phyloP scores from a whole-genome alignment of 1,140 invertebrate genomes.

The Drosophila prosaltans region DNA sequence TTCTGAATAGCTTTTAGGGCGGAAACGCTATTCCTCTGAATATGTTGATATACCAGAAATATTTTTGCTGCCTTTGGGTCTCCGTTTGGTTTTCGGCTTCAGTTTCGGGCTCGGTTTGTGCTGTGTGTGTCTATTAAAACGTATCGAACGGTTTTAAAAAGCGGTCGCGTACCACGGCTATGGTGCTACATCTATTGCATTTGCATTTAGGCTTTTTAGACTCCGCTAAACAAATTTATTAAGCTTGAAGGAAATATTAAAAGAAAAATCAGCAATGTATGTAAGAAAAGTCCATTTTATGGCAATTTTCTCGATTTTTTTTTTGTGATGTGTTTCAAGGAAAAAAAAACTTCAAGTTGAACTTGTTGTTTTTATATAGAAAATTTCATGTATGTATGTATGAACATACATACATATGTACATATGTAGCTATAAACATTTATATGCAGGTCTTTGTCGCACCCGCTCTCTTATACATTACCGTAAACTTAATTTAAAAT shows the following conservation, averaged over 20 bases:
- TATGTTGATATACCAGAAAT: constrained; percentile 82
- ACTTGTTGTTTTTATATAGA: constrained; percentile 10
- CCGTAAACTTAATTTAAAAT: not conserved
- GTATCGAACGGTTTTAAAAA: constrained; percentile 69
- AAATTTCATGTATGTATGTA: not conserved
- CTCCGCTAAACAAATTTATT: not conserved
- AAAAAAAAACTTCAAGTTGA: not conserved
- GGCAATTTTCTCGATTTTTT: too few relatives aligned
- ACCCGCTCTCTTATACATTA: not conserved
- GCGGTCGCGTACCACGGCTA: constrained; percentile 48
- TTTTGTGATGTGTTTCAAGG: not conserved
- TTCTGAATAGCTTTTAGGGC: constrained; percentile 61
- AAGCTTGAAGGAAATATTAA: not conserved
- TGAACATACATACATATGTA: not conserved
- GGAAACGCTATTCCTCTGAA: constrained; percentile 74
- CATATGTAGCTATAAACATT: too few relatives aligned
- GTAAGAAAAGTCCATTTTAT: not conserved
- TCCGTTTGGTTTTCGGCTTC: constrained; percentile 46
- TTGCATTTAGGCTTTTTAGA: not conserved
- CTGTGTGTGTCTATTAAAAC: constrained; percentile 47
- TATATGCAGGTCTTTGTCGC: not conserved
- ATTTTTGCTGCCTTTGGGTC: constrained; percentile 64
- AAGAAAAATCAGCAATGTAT: not conserved
- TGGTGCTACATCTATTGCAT: constrained; percentile 3
- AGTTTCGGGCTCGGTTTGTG: constrained; percentile 27